Base-by-base conservation (phyloP, 1,140 invertebrate genomes). In the Zaprionus kolodkinae region DNA sequence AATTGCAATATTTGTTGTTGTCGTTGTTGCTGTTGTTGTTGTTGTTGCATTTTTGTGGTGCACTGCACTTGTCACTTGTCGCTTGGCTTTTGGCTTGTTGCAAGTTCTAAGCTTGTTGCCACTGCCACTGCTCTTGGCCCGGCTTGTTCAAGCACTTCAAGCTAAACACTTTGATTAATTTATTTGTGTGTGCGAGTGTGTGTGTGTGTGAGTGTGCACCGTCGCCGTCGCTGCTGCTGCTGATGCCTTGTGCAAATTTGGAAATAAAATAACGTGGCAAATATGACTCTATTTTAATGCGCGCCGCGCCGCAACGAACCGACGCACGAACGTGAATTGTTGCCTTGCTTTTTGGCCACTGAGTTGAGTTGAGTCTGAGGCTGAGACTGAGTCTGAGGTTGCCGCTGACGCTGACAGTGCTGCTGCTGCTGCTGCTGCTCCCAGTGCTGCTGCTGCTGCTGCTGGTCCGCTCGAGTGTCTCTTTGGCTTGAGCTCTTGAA, bases 401-500 rank as follows among this genome's bases (percentile, higher is more conserved):
- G 59, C 59, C 54, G 67, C 36, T 33, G 15, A 9, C 43, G 50
- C 48, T 30, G 36, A 13, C 52, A 38, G 38, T 65, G 62, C 12
- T 64, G 60, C 62, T 55, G 61, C 52, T 57, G 35, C 30, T 64
- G 59, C 17, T 70, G 62, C 48, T 55, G 64, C 21, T 60, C 56
- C 38, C 43, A 70, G 43, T 68, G 76, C 64, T 59, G 61, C 33
- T 43, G 67, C 68, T 68, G 76, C 59, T 77, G 81, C 63, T 81
- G 85, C 81, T 89, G 85, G 85, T 88, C 81, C 85, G 91, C 84
- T 92, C 84, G 91, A 91, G 88, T 92, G 91, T 86, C 90, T 92
- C 91, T 92, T 91, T 92, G 87, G 91, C 88, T 90, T 92, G 91
- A 92, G 89, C 91, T 92, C 92, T 91, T 91, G 91, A 92, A 93